Evolutionary conservation across 2,888 invertebrate genomes (phyloP), one percentile per base, ranked within the genome.

Genomic region (Xestia c-nigrum): DNA sequence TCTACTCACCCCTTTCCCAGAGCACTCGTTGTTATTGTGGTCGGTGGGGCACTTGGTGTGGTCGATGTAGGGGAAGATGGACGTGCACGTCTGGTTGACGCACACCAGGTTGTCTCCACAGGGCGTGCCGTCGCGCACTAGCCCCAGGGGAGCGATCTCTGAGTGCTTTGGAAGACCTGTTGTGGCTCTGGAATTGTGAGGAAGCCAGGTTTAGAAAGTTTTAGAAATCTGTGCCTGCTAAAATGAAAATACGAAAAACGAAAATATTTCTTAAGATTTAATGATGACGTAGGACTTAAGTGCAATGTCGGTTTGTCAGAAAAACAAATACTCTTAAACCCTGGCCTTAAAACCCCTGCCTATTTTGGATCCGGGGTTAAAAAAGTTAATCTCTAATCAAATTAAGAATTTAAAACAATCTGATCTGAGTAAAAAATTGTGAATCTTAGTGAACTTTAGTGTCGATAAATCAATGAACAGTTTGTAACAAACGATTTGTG

Each of bases 31-130:
- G 91, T 98, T 98, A 93, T 98, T 98, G 94, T 98, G 98, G 94
- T 99, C 99, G 86, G 98, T 98, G 81, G 99, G 99, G 96, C 99
- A 99, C 94, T 98, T 98, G 87, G 98, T 98, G 96, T 98, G 98
- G 96, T 98, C 98, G 87, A 99, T 97, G 96, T 98, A 98, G 31
- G 98, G 98, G 96, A 98, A 98, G 90, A 99, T 97, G 93, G 98
- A 98, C 83, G 98, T 98, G 96, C 99, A 99, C 72, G 98, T 98
- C 96, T 99, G 99, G 97, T 99, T 99, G 90, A 99, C 97, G 97
- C 99, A 99, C 90, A 99, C 98, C 95, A 98, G 97, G 96, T 98
- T 98, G 92, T 98, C 98, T 14, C 99, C 99, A 95, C 99, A 99
- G 61, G 98, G 98, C 24, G 99, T 99, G 40, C 99, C 99, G 95